Evolutionary conservation across 2,888 invertebrate genomes (phyloP), one percentile per base, ranked within the genome.

Genomic region (Halictus quadricinctus): DNA sequence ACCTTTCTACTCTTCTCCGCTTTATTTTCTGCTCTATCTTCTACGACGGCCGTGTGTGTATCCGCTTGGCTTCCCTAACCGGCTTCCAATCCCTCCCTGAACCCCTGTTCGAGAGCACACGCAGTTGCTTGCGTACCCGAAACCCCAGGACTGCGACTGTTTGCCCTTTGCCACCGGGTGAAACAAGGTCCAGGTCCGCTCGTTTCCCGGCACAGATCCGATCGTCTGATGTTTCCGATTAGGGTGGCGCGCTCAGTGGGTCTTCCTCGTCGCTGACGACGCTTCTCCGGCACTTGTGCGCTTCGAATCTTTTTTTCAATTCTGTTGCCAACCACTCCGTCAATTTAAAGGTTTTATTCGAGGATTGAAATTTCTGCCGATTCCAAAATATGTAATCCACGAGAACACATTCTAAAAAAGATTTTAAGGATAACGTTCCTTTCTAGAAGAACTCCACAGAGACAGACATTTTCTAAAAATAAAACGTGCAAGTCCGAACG

Each of bases 31-130:
- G 69, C 76, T 80, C 85, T 81, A 77, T 81, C 83, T 87, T 83
- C 87, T 79, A 80, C 87, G 87, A 88, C 87, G 87, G 84, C 84
- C 78, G 85, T 7, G 83, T 66, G 81, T 72, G 70, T 60, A 66
- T 15, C 76, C 58, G 70, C 70, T 29, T 54, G 46, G 13, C 72
- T 21, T 41, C 66, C 36, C 75, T 58, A 60, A 58, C 60, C 66
- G 76, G 66, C 72, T 70, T 48, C 81, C 81, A 70, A 88, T 89
- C 83, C 86, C 82, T 87, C 72, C 72, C 80, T 75, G 81, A 88
- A 78, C 82, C 83, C 78, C 88, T 87, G 73, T 41, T 54, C 79
- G 70, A 36, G 76, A 36, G 76, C 79, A 73, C 79, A 50, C 84
- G 54, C 75, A 46, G 10, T 69, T 69, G 76, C 64, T 76, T 15